These are phyloP conservation scores for Nannoperca obscura DNA, from an alignment of 2,797 vertebrate species.

Conservation along the genomic window DNA sequence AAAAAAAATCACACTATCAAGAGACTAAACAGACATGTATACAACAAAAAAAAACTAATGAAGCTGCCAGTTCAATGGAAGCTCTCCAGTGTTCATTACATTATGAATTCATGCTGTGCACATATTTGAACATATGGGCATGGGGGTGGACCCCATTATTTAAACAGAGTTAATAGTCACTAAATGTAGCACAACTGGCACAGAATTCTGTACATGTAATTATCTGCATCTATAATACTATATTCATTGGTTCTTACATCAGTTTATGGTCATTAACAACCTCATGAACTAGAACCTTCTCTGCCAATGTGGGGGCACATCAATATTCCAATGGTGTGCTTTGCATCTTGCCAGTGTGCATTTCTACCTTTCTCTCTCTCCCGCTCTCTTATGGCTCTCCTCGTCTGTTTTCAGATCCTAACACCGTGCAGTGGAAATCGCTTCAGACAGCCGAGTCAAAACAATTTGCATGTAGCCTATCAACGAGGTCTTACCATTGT, in stretches of 20 bases:
- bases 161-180: slow-evolving; percentile 11
- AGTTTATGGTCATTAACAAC: slow-evolving; percentile 30
- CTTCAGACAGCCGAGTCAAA: slow-evolving; percentile 65
- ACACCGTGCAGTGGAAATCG: slow-evolving; percentile 51
- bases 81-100: neutral
- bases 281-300: slow-evolving; percentile 32
- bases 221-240: slow-evolving; percentile 18
- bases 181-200: slow-evolving; percentile 6
- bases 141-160: slow-evolving; percentile 11
- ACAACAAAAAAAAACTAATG: neutral
- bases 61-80: neutral
- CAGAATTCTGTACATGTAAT: slow-evolving; percentile 20
- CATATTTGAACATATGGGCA: neutral
- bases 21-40: neutral
- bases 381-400: slow-evolving; percentile 30
- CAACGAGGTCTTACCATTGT: slow-evolving; percentile 56
- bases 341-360: slow-evolving; percentile 1
- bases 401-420: slow-evolving; percentile 54
- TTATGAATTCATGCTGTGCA: neutral
- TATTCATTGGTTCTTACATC: slow-evolving; percentile 23
- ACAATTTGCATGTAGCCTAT: slow-evolving; percentile 71
- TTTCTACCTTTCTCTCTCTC: neutral
- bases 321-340: slow-evolving; percentile 50
- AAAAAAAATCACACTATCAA: slow-evolving; percentile 2
- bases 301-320: slow-evolving; percentile 28